Conservation (phyloP, 2,888 invertebrate genomes). For the Dione juno region DNA sequence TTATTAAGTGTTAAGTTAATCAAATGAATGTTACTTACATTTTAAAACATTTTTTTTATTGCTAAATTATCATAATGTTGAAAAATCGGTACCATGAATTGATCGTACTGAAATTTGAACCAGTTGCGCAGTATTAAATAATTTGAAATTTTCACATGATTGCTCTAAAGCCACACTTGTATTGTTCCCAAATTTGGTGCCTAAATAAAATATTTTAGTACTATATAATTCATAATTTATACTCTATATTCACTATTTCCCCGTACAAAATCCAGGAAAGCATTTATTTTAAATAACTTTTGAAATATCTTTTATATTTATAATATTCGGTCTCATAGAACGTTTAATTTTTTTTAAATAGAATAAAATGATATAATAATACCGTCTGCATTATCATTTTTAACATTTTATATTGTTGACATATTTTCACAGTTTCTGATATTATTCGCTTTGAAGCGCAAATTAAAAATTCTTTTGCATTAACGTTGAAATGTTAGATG, state of each 20-base stretch:
- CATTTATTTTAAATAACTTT: constrained; percentile 16
- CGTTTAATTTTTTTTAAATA: constrained; percentile 12
- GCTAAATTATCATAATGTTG: no score
- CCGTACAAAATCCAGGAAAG: neutral
- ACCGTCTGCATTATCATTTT: constrained; percentile 38
- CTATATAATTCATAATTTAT: constrained; percentile 6
- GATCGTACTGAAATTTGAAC: no score
- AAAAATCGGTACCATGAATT: no score
- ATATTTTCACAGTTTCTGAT: constrained; percentile 40
- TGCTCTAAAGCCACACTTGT: neutral
- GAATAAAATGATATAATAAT: constrained; percentile 35
- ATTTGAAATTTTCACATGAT: neutral
- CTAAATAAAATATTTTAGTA: neutral
- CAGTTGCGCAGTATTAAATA: neutral
- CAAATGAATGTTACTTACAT: no score
- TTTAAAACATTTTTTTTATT: no score
- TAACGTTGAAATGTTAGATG: constrained; percentile 38
- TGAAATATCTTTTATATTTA: constrained; percentile 20
- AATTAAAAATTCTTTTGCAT: constrained; percentile 42
- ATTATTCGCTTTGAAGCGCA: constrained; percentile 41
- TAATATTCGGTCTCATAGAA: constrained; percentile 3
- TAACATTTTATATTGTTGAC: constrained; percentile 43
- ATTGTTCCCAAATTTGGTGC: neutral
- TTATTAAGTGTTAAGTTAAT: no score
- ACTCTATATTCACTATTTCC: neutral